Conservation (phyloP, 2,113 vertebrate species). For the Cygnus buccinator region DNA sequence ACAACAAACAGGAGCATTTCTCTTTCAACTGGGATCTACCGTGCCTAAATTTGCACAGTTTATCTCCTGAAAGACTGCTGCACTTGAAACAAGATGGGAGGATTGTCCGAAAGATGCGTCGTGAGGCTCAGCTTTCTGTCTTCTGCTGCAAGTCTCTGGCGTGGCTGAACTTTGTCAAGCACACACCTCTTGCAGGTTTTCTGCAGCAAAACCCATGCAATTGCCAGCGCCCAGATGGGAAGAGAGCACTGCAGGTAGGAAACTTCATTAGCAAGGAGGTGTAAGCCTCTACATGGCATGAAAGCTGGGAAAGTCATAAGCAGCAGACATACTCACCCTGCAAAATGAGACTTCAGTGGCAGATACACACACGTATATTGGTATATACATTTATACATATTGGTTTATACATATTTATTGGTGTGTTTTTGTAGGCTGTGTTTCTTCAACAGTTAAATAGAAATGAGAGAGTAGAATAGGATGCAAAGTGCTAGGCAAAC, state of each 20-base stretch:
- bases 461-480: neutral
- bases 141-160: neutral
- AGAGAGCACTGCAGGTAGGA: neutral
- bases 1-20: neutral
- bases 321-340: neutral
- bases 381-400: neutral
- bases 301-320: neutral
- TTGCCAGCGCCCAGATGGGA: neutral
- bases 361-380: neutral
- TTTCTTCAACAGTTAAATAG: neutral
- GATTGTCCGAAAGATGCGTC: neutral
- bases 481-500: neutral
- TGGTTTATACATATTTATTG: neutral
- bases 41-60: neutral
- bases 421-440: accelerated
- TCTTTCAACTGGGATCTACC: neutral
- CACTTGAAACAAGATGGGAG: neutral
- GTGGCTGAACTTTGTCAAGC: neutral
- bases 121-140: neutral
- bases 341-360: neutral
- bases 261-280: neutral
- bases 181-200: neutral
- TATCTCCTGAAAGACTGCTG: neutral
- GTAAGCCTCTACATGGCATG: neutral
- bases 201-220: neutral